These are phyloP conservation scores for Oxyscelio sp. DNA, from an alignment of 2,888 invertebrate genomes.

Conservation along the genomic window DNA sequence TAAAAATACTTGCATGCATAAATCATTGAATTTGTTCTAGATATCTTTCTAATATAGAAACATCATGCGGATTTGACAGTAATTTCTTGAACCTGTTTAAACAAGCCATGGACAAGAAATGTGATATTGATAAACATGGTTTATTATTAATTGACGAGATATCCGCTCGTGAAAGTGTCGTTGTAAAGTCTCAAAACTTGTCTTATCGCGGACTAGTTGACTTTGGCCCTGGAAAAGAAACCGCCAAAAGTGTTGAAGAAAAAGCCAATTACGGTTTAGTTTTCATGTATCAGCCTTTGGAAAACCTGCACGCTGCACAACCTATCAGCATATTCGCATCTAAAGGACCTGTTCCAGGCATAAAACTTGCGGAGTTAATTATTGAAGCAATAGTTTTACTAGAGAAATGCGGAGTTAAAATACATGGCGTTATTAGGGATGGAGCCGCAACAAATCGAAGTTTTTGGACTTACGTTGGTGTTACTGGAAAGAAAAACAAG, in stretches of 20 bases:
- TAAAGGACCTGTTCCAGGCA: not conserved
- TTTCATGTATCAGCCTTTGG: constrained; percentile 23
- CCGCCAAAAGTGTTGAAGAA: not conserved
- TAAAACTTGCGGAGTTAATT: not conserved
- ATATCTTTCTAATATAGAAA: not conserved
- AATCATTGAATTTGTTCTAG: too few relatives aligned
- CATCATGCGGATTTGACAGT: constrained; percentile 21
- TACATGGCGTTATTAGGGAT: not conserved
- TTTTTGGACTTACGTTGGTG: not conserved
- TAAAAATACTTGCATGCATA: too few relatives aligned
- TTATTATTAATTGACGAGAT: constrained; percentile 30
- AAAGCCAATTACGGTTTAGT: constrained; percentile 14
- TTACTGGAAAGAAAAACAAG: not conserved
- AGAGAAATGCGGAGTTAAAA: not conserved
- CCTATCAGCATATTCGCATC: not conserved
- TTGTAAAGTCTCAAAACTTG: constrained; percentile 13
- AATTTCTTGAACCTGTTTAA: constrained; percentile 21
- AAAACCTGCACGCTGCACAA: constrained; percentile 17
- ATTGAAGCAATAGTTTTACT: not conserved
- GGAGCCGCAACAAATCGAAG: constrained; percentile 1
- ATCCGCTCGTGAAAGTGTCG: constrained; percentile 17
- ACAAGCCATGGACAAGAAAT: constrained; percentile 25
- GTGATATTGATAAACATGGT: constrained; percentile 16
- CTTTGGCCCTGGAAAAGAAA: constrained; percentile 25
- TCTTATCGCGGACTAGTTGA: constrained; percentile 33